phyloP scores from a whole-genome alignment of 2,113 vertebrate genomes.

The Columba livia region DNA sequence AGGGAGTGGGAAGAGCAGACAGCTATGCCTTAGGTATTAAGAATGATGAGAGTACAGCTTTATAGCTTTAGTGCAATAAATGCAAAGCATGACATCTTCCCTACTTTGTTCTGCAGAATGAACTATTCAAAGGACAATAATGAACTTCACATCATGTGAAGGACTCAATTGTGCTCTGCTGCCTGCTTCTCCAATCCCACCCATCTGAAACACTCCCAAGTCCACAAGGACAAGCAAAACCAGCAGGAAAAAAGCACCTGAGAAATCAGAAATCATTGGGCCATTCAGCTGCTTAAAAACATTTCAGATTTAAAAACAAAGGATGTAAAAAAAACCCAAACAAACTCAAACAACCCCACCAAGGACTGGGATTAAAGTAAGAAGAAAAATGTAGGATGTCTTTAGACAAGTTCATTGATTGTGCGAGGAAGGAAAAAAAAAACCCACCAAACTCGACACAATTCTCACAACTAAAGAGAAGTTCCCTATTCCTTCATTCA shows the following conservation, averaged over 20 bases:
- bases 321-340: neutral
- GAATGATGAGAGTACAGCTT: neutral
- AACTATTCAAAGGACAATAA: conserved; percentile 42
- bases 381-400: neutral
- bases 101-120: neutral
- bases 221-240: neutral
- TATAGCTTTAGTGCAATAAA: conserved; percentile 7
- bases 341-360: neutral
- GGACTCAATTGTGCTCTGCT: conserved; percentile 15
- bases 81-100: neutral
- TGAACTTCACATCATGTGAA: neutral
- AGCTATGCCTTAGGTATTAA: neutral
- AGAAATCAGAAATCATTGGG: conserved; percentile 20
- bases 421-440: neutral
- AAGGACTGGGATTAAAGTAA: neutral
- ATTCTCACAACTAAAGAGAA: neutral
- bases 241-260: neutral
- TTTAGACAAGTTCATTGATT: neutral
- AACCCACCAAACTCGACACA: neutral
- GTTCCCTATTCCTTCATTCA: neutral
- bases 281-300: conserved; percentile 9
- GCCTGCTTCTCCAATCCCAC: conserved; percentile 13
- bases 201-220: neutral
- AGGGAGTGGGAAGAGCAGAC: neutral
- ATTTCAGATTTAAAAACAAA: conserved; percentile 14